Base-by-base conservation (phyloP, 2,888 invertebrate species). In the Phorcus lineatus region DNA sequence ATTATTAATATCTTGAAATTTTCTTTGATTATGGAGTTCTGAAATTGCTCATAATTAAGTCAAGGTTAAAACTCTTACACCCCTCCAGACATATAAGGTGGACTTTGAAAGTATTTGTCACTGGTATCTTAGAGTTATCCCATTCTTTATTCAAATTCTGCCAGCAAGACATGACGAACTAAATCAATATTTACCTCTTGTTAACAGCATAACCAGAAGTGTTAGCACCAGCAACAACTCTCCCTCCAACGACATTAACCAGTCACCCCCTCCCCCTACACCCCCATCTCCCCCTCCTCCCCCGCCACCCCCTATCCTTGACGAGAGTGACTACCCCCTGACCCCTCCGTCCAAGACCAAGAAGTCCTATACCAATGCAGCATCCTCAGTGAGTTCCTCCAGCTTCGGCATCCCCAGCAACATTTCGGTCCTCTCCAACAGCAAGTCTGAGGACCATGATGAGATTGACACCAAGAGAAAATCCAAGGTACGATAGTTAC, bases 221-320 rank as follows among this genome's bases (percentile, higher is more conserved):
- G 53, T 77, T 16, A 81, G 79, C 36, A 81, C 62, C 9, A 57
- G 24, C 36, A 77, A 17, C 40, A 57, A 24, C 9, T 31, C 24
- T 36, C 53, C 36, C 24, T 40, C 54, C 36, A 53, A 53, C n/a
- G 77, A 57, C n/a, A 74, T 40, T 11, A 53, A 85, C 47, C 85
- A 85, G 22, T 82, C 83, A 17, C 84, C 82, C 24, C 84, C 84
- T 47, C 84, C 85, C 1, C 86, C 85, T 6, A 82, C 83, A 13
- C 80, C 83, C n/a, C 81, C 84, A 19, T 81, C 82, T 16, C 55
- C 80, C 82, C 85, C 86, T 13, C 86, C 86, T 11, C 87, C 90
- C 13, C 89, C 89, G 0, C 89, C 90, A 2, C 90, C 90, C 0
- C 89, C 89, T 0, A 87, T 88, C 4, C 80, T 88, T 16, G 86